A percentile compares a stretch with the other conserved stretches of the same genome.
phyloP scores from a whole-genome alignment of 2,113 vertebrate species.

The zebrafish (Danio rerio) region GRCz12tu NC_133192.1:58973001-58973500 shows the following conservation, averaged over 20 bases:
- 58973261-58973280: neutral
- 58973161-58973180: conserved; percentile 21
- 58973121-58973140: no score
- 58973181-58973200: conserved; percentile 68
- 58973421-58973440: conserved; percentile 36
- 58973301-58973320: conserved; percentile 56
- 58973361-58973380: no score
- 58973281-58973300: no score
- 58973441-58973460: no score
- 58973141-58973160: no score
- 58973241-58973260: neutral
- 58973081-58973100: no score
- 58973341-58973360: no score
- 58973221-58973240: conserved; percentile 7
- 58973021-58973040: conserved; percentile 55
- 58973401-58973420: no score
- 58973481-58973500: conserved; percentile 36
- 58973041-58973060: conserved; percentile 10
- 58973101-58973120: no score
- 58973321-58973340: no score
- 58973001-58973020: conserved; percentile 63
- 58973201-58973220: conserved; percentile 65
- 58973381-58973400: conserved; percentile 66
- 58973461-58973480: neutral
- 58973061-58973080: neutral